These are phyloP conservation scores for Nemoura dubitans DNA, from an alignment of 2,888 invertebrate species.

Conservation along the genomic window DNA sequence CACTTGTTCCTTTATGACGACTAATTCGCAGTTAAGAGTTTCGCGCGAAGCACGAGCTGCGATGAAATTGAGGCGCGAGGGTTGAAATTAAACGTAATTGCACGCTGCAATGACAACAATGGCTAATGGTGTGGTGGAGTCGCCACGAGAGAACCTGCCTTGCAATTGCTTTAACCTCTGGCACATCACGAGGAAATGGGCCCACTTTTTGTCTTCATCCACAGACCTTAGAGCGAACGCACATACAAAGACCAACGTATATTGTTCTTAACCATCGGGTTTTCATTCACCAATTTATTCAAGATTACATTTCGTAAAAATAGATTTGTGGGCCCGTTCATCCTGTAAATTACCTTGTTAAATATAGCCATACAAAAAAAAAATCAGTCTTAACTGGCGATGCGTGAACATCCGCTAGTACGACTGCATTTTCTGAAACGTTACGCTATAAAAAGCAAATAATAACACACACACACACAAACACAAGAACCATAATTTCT, in stretches of 20 bases:
- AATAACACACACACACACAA: not conserved
- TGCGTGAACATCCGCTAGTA: not conserved
- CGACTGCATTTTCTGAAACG: not conserved
- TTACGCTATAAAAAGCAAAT: not conserved
- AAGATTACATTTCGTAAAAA: conserved; percentile 1
- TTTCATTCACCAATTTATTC: not conserved
- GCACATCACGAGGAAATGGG: too few relatives aligned
- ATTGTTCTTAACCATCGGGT: not conserved
- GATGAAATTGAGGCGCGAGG: not conserved
- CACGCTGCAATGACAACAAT: not conserved
- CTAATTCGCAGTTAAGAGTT: not conserved
- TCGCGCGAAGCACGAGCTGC: not conserved
- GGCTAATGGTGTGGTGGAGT: not conserved
- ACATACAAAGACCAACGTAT: not conserved
- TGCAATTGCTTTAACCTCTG: not conserved
- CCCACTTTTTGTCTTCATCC: not conserved
- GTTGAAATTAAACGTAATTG: not conserved
- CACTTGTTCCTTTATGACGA: not conserved
- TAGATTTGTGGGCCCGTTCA: not conserved
- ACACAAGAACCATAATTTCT: not conserved
- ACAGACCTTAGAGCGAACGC: not conserved
- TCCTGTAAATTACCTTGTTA: not conserved
- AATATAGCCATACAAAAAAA: not conserved
- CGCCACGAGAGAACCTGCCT: not conserved
- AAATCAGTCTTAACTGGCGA: not conserved